Conservation (phyloP, 1,140 invertebrate species). For the Rhynchophorus ferrugineus region DNA sequence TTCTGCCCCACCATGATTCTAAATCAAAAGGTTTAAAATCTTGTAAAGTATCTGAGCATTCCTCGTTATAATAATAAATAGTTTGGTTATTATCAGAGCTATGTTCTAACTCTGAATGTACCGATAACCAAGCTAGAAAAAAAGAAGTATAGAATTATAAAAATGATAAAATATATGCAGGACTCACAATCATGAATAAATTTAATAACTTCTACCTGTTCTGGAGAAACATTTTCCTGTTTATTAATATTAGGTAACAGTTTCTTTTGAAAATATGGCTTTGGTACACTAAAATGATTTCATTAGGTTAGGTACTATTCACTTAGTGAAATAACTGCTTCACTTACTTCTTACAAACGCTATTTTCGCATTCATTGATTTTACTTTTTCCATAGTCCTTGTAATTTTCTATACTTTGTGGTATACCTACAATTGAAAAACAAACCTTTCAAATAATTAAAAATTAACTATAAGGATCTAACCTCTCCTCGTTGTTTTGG, state of each 20-base stretch:
- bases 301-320: slow-evolving; percentile 3
- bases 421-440: slow-evolving; percentile 37
- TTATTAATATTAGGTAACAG: slow-evolving; percentile 32
- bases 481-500: slow-evolving; percentile 74
- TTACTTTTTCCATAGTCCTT: slow-evolving; percentile 16
- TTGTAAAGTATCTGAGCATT: slow-evolving; percentile 56
- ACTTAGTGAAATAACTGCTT: slow-evolving; percentile 12
- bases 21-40: slow-evolving; percentile 82
- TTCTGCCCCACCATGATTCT: slow-evolving; percentile 80
- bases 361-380: slow-evolving; percentile 8
- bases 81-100: slow-evolving; percentile 18
- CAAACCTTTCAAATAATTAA: too few species aligned
- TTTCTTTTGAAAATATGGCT: slow-evolving; percentile 44
- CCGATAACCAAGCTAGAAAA: slow-evolving; percentile 33
- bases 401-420: slow-evolving; percentile 43
- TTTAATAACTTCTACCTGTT: slow-evolving; percentile 45
- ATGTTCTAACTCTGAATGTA: slow-evolving; percentile 29
- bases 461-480: slow-evolving; percentile 27
- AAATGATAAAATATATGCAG: neutral
- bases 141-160: slow-evolving; percentile 9
- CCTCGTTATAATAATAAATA: slow-evolving; percentile 63
- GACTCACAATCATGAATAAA: slow-evolving; percentile 39
- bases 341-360: slow-evolving; percentile 11
- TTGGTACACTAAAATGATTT: slow-evolving; percentile 39
- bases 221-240: slow-evolving; percentile 39